Evolutionary conservation across 2,797 vertebrate species (phyloP), one percentile per base, ranked within the genome.

Genomic region (Apogon hyalosoma): DNA sequence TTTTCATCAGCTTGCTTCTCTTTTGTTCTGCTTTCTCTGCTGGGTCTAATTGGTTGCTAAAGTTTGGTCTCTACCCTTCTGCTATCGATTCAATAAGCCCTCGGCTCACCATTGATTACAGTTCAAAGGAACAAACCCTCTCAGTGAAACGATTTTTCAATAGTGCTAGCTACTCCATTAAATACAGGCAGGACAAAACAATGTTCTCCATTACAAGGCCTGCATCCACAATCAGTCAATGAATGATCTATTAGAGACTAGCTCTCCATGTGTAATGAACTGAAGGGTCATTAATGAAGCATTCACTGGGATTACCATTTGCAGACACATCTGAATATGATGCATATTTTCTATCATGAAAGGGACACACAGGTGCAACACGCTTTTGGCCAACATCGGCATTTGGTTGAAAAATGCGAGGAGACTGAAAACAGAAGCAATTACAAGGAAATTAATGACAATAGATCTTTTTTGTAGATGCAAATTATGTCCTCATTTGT

Each of bases 131-230:
- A 77, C 72, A 65, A 47, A 57, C 69, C 69, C 57, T 57, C 52
- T 65, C 18, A 6, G 66, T 56, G 64, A 63, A 85, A 65, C 39
- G 12, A 75, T 80, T 90, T 84, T 84, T 77, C 80, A 83, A 79
- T 78, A 75, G 69, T 75, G 73, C 85, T 70, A 62, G 80, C 81
- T 73, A 79, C 84, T 82, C 75, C 73, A 87, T 88, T 87, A 86
- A 87, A 87, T 75, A 72, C 54, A 76, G 47, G 66, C 68, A 45
- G 75, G 71, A 80, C 67, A 77, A 85, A 88, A 87, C 86, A 79
- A 80, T 77, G 75, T 73, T 80, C 79, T 85, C 80, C 59, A 64
- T 78, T 80, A 84, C 56, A 54, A 71, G 66, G 52, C 41, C 69
- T 54, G 68, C 70, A 80, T 82, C 80, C 63, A 64, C 56, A 53